Base-by-base conservation (phyloP, 2,797 vertebrate genomes). In the Argentina silus region DNA sequence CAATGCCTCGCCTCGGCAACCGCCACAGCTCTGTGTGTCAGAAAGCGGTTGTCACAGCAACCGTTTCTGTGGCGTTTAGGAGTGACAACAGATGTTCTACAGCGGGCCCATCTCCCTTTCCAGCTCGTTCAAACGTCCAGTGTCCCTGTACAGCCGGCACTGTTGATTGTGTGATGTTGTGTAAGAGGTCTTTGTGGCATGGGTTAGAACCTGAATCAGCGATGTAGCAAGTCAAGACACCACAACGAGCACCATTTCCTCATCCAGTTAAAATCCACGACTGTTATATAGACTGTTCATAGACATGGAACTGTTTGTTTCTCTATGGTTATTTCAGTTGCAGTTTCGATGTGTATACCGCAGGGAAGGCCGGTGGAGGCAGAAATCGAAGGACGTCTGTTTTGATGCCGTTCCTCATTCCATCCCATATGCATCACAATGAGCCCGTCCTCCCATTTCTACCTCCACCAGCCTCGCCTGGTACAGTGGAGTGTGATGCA, bases 1-100 rank as follows among this genome's bases (percentile, higher is more conserved):
- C 62, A 4, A 11, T n/a, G 77, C 23, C 50, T 53, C 68, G 64
- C 57, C 69, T 57, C 59, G 19, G 71, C 36, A 36, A 1, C 27
- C 27, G 4, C 27, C 27, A n/a, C n/a, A n/a, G n/a, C n/a, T n/a
- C n/a, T n/a, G n/a, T n/a, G n/a, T 45, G 21, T 59, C 55, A 36
- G 21, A 63, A 43, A 23, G 27, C 43, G 50, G 70, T 79, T 61
- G 64, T 63, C 79, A 81, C 81, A 61, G 79, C 74, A 77, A 83
- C 79, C 68, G 53, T 11, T 45, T 12, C 45, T 70, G 69, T 8
- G 56, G 69, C n/a, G 50, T 53, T 66, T 72, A 53, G 60, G 63
- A 50, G 66, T 64, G 48, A 60, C 19, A 19, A 69, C 23, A 9
- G 17, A 56, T 68, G 43, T 51, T 70, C 63, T 23, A 12, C 45